phyloP scores from a whole-genome alignment of 2,113 vertebrate species.

The Tricholaema leucomelas region DNA sequence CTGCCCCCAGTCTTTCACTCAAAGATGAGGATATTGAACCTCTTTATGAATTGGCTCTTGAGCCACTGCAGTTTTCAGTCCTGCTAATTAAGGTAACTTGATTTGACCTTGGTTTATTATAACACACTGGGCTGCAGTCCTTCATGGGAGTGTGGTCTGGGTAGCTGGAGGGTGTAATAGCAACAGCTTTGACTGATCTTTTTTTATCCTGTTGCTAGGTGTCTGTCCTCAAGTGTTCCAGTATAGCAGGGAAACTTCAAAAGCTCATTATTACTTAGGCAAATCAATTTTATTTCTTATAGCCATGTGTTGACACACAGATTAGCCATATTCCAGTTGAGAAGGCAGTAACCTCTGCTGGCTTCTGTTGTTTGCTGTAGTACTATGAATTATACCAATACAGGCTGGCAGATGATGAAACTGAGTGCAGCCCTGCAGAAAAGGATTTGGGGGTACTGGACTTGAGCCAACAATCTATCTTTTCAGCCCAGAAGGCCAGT shows the following conservation, averaged over 20 bases:
- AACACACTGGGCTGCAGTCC: neutral
- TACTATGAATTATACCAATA: too few species aligned
- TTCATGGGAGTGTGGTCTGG: neutral
- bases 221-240: neutral
- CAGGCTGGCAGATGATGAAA: too few species aligned
- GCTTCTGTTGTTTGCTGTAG: neutral
- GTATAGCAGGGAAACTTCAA: neutral
- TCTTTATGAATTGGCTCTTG: neutral
- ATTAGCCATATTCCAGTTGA: neutral
- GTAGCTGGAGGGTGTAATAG: neutral
- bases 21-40: neutral
- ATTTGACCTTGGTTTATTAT: neutral
- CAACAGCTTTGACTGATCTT: neutral
- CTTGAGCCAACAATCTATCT: too few species aligned
- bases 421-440: too few species aligned
- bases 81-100: neutral
- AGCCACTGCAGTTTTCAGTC: neutral
- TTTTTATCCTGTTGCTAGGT: neutral
- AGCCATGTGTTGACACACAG: neutral
- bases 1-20: neutral
- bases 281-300: neutral
- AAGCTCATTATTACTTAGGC: neutral
- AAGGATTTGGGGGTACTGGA: too few species aligned
- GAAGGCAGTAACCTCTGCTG: neutral
- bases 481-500: too few species aligned